phyloP scores from a whole-genome alignment of 2,888 invertebrate species.

The Diabrotica balteata region DNA sequence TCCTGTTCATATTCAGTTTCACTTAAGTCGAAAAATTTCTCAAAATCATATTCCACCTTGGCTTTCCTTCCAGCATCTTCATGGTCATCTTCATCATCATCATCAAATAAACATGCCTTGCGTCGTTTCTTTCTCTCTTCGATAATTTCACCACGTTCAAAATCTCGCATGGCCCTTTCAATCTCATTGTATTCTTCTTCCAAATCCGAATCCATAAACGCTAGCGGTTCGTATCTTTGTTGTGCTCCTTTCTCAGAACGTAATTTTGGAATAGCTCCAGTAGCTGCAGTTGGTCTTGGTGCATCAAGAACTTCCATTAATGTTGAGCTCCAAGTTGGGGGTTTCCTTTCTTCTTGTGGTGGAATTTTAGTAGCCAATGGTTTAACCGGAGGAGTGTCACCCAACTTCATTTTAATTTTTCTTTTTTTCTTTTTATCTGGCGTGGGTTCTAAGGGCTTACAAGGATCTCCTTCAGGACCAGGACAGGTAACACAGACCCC shows the following conservation, averaged over 20 bases:
- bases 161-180: constrained; percentile 23
- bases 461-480: constrained; percentile 16
- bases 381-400: constrained; percentile 43
- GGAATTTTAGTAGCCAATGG: constrained; percentile 45
- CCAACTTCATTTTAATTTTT: constrained; percentile 37
- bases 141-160: constrained; percentile 17
- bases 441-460: constrained; percentile 1
- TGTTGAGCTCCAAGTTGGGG: constrained; percentile 58
- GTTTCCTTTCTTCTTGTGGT: constrained; percentile 45
- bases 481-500: constrained; percentile 32
- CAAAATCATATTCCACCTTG: constrained; percentile 1
- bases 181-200: constrained; percentile 27
- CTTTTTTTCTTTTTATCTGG: constrained; percentile 18
- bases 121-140: constrained; percentile 7
- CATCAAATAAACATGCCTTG: not conserved
- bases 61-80: constrained; percentile 9
- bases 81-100: constrained; percentile 1
- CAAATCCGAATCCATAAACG: constrained; percentile 11
- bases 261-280: constrained; percentile 20
- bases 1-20: constrained; percentile 24
- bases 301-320: constrained; percentile 50
- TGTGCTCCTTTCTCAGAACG: not conserved
- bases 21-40: constrained; percentile 19
- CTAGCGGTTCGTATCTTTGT: not conserved
- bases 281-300: constrained; percentile 17